phyloP scores from a whole-genome alignment of 2,797 vertebrate genomes.

The Ctenopoma kingsleyae region DNA sequence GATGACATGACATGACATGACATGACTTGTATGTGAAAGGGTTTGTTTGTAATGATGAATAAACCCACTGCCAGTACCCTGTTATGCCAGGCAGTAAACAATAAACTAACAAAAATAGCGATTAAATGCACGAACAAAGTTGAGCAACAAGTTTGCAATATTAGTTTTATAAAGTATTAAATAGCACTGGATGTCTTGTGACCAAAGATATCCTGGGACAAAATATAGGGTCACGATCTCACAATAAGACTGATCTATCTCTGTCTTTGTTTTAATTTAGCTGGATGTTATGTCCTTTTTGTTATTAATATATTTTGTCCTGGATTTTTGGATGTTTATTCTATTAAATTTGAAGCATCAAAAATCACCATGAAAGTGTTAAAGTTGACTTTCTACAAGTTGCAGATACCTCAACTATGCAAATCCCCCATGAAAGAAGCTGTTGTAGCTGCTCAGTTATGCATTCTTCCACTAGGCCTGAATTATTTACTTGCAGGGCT shows the following conservation, averaged over 20 bases:
- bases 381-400: background rate
- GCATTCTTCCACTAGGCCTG: background rate
- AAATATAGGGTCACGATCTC: too few species aligned
- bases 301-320: too few species aligned
- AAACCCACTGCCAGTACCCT: background rate
- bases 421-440: conserved; percentile 1
- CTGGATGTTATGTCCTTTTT: background rate
- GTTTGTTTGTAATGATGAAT: background rate
- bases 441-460: conserved; percentile 9
- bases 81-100: too few species aligned
- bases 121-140: too few species aligned
- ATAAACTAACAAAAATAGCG: too few species aligned
- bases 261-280: background rate
- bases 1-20: conserved; percentile 1
- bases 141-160: too few species aligned
- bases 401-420: background rate
- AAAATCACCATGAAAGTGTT: background rate
- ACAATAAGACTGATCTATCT: background rate
- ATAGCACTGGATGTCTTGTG: too few species aligned
- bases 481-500: conserved; percentile 15
- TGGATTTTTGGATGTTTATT: background rate
- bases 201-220: too few species aligned
- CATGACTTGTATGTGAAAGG: too few species aligned
- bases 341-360: background rate
- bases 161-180: too few species aligned